Conservation (phyloP, 2,888 invertebrate species). For the Drosophila longiperda region DNA sequence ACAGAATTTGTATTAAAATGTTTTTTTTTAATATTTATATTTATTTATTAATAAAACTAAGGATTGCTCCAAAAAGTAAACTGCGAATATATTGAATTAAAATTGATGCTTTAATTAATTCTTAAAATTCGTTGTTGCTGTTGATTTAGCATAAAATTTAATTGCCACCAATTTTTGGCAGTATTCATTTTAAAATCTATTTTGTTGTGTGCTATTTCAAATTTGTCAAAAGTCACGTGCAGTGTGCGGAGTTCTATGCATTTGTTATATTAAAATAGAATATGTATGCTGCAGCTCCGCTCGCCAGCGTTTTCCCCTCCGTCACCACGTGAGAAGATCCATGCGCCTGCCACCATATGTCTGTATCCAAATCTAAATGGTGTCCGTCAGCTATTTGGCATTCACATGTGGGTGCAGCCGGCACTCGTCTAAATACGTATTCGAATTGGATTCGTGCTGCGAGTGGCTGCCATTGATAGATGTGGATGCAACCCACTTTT, state of each 20-base stretch:
- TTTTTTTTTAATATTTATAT: neutral
- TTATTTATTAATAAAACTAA: neutral
- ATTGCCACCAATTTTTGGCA: neutral
- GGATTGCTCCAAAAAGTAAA: neutral
- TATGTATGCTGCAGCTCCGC: constrained; percentile 32
- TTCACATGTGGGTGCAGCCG: constrained; percentile 39
- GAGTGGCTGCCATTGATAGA: constrained; percentile 70
- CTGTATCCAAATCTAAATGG: constrained; percentile 46
- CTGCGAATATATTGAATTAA: neutral
- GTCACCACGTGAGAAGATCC: constrained; percentile 19
- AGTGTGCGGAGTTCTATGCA: constrained; percentile 35
- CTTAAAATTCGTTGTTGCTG: too few species aligned
- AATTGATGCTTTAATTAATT: neutral
- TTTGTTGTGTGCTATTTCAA: constrained; percentile 13
- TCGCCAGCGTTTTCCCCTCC: neutral
- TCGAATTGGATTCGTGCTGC: constrained; percentile 1
- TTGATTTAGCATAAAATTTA: neutral
- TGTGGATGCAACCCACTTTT: constrained; percentile 56
- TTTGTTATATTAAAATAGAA: constrained; percentile 59
- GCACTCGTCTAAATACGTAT: neutral
- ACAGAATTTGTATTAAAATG: neutral
- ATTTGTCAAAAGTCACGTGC: constrained; percentile 68
- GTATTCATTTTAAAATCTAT: neutral
- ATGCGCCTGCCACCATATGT: constrained; percentile 42
- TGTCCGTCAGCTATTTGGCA: constrained; percentile 28